phyloP scores from a whole-genome alignment of 2,888 invertebrate species.

The Sarcophaga carnaria region DNA sequence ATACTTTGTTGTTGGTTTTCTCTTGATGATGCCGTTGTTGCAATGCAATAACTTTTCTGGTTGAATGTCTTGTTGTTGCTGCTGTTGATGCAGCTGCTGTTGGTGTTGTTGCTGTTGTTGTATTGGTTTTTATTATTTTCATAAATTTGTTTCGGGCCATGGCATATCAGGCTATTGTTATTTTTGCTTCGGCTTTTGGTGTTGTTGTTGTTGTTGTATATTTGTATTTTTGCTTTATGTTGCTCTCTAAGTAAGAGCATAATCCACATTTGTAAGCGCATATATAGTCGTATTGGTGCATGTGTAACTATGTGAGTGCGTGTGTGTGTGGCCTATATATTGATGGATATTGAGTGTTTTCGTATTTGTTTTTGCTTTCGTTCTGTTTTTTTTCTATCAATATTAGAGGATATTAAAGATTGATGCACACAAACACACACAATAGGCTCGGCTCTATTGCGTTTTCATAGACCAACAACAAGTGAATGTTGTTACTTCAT shows the following conservation, averaged over 20 bases:
- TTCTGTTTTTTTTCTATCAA: too few species aligned
- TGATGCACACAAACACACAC: neutral
- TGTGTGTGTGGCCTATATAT: conserved; percentile 26
- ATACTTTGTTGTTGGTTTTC: conserved; percentile 15
- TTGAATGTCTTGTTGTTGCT: conserved; percentile 38
- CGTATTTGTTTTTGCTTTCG: neutral
- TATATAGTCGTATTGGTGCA: conserved; percentile 62
- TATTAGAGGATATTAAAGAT: too few species aligned
- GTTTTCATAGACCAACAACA: neutral
- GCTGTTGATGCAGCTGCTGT: conserved; percentile 70
- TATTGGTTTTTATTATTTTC: conserved; percentile 62
- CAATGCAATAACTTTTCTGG: neutral
- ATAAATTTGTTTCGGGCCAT: conserved; percentile 74
- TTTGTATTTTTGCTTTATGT: conserved; percentile 4
- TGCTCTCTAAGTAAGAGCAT: conserved; percentile 65
- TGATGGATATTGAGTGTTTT: conserved; percentile 6
- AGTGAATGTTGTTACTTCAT: neutral
- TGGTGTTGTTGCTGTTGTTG: conserved; percentile 33
- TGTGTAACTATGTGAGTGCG: conserved; percentile 42
- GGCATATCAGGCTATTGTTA: conserved; percentile 74
- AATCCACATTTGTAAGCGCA: conserved; percentile 73
- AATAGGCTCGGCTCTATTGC: neutral
- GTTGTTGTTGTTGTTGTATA: conserved; percentile 34
- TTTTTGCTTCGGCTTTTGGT: conserved; percentile 21
- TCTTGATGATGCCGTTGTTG: conserved; percentile 68